Percentiles rank a stretch among this genome's conserved stretches.
phyloP scores from a whole-genome alignment of 2,113 vertebrate genomes.

The Notothenia rossii region DNA sequence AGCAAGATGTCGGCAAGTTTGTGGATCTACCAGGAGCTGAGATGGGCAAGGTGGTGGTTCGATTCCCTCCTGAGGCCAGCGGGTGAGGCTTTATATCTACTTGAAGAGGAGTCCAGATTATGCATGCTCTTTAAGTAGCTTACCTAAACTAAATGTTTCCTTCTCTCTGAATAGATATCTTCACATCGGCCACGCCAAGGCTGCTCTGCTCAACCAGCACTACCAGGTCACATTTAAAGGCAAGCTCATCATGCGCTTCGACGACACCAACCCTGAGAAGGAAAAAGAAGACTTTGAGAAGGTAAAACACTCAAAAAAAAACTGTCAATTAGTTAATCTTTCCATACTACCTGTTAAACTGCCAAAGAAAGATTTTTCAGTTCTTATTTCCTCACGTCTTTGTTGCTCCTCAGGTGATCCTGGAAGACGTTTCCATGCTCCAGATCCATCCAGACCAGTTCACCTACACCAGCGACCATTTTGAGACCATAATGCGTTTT shows the following conservation, averaged over 20 bases:
- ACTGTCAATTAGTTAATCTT: not conserved
- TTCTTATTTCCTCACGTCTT: fast-evolving
- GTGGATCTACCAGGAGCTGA: slow-evolving; percentile 96
- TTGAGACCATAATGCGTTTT: slow-evolving; percentile 89
- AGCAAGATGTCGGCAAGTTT: slow-evolving; percentile 95
- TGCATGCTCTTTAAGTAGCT: not conserved
- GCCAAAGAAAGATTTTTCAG: not conserved
- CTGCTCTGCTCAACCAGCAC: slow-evolving; percentile 97
- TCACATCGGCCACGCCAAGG: slow-evolving; percentile 98
- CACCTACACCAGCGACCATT: slow-evolving; percentile 98
- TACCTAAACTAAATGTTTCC: not conserved
- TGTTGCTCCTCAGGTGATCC: slow-evolving; percentile 88
- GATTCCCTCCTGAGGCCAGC: slow-evolving; percentile 98
- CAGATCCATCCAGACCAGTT: slow-evolving; percentile 97
- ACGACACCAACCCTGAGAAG: slow-evolving; percentile 99
- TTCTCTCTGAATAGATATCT: slow-evolving; percentile 86
- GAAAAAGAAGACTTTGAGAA: slow-evolving; percentile 99
- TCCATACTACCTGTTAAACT: not conserved
- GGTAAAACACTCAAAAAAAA: slow-evolving; percentile 76
- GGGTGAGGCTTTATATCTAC: slow-evolving; percentile 82
- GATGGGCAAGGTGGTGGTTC: slow-evolving; percentile 96
- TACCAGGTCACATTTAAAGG: slow-evolving; percentile 98
- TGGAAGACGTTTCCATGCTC: slow-evolving; percentile 97
- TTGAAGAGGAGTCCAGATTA: not conserved
- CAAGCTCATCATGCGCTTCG: slow-evolving; percentile 99